phyloP scores from a whole-genome alignment of 2,113 vertebrate species.

The Clinocottus analis region DNA sequence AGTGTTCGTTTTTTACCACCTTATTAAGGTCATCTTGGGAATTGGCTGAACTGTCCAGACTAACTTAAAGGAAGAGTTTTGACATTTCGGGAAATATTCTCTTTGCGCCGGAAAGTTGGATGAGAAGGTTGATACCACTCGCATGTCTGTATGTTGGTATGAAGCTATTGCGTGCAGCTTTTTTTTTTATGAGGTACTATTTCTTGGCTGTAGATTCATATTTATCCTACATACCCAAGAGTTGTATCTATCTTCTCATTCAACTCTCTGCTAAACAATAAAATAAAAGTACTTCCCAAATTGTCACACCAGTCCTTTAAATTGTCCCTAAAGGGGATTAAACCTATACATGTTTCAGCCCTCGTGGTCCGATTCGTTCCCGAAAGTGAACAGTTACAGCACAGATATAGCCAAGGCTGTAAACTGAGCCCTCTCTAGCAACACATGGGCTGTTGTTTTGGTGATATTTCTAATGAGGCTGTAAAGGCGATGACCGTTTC shows the following conservation, averaged over 20 bases:
- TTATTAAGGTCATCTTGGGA: neutral
- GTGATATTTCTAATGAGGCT: slow-evolving; percentile 37
- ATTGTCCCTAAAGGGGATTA: neutral
- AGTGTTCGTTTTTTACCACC: neutral
- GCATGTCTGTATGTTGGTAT: neutral
- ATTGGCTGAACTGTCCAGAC: neutral
- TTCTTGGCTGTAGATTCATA: neutral
- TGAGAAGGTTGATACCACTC: neutral
- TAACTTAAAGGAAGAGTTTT: neutral
- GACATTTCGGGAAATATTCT: neutral
- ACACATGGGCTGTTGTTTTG: slow-evolving; percentile 25
- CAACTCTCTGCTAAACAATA: neutral
- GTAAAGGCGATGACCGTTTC: slow-evolving; percentile 31
- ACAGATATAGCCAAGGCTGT: slow-evolving; percentile 8
- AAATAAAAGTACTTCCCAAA: neutral
- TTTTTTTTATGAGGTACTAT: neutral
- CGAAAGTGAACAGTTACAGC: slow-evolving; percentile 4
- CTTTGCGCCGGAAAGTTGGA: neutral
- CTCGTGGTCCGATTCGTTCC: neutral
- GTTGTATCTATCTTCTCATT: neutral
- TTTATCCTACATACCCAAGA: neutral
- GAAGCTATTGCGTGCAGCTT: neutral
- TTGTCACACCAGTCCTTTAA: neutral
- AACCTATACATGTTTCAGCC: neutral
- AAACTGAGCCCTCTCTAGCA: neutral